These are phyloP conservation scores for Sebastes ruberrimus DNA, from an alignment of 2,797 vertebrate genomes.

Conservation along the genomic window DNA sequence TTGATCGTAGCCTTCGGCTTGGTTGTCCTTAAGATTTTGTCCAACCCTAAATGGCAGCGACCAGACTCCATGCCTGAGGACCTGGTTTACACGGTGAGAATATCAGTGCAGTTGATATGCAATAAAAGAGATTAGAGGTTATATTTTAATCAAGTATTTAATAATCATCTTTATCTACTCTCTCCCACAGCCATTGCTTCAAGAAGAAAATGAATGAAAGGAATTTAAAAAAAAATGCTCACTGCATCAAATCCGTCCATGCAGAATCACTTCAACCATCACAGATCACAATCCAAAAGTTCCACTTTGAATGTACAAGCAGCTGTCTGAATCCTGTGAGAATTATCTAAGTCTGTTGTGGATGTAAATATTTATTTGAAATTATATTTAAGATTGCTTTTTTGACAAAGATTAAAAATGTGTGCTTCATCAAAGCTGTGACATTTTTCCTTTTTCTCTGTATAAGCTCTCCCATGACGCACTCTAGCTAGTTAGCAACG, in stretches of 20 bases:
- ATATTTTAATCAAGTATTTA: background rate
- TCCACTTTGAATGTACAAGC: conserved; percentile 14
- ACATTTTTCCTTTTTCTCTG: background rate
- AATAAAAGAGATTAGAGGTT: background rate
- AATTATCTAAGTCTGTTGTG: background rate
- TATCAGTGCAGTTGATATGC: background rate
- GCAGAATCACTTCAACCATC: background rate
- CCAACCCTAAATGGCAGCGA: conserved; percentile 87
- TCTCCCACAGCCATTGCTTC: conserved; percentile 73
- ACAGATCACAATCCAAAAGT: background rate
- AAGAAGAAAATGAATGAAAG: conserved; percentile 72
- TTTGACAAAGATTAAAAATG: conserved; percentile 17
- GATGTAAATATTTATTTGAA: conserved; percentile 50
- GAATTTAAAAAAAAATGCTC: background rate
- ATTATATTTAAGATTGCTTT: conserved; percentile 42
- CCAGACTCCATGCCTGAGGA: conserved; percentile 74
- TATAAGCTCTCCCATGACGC: background rate
- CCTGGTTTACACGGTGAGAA: conserved; percentile 73
- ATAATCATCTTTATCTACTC: background rate
- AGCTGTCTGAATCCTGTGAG: background rate
- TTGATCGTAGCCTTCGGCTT: conserved; percentile 86
- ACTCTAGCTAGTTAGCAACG: background rate
- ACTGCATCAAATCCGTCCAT: background rate
- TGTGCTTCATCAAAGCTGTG: background rate
- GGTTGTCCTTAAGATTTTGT: conserved; percentile 87